These are phyloP conservation scores for Pampusana beccarii DNA, from an alignment of 2,113 vertebrate species.

Conservation along the genomic window DNA sequence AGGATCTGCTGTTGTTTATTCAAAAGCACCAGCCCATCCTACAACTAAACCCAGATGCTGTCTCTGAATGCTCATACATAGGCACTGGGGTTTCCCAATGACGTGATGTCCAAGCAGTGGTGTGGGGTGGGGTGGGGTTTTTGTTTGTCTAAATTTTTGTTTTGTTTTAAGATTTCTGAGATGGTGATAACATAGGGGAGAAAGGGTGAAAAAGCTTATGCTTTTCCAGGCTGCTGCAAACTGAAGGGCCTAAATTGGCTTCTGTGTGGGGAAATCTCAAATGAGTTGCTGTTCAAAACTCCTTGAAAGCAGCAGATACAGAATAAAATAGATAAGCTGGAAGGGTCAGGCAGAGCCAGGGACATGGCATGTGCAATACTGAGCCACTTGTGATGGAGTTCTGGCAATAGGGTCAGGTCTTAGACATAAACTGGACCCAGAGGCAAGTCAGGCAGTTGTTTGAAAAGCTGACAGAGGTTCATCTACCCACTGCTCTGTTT, in stretches of 20 bases:
- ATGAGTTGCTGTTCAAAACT: not conserved
- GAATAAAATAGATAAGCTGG: not conserved
- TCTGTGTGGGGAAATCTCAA: not conserved
- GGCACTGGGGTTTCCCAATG: not conserved
- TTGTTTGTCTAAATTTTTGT: not conserved
- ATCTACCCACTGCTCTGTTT: constrained; percentile 5
- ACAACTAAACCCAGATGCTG: not conserved
- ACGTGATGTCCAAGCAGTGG: accelerated
- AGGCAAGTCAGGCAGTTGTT: not conserved
- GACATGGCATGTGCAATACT: not conserved
- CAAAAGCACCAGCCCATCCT: not conserved
- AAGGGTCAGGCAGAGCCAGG: not conserved
- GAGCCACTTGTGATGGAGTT: not conserved
- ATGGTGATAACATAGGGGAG: not conserved
- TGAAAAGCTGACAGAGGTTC: not conserved
- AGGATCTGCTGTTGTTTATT: not conserved
- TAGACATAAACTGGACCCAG: not conserved
- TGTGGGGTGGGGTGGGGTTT: not conserved
- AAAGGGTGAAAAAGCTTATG: no score
- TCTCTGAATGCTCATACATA: not conserved
- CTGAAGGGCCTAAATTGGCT: no score
- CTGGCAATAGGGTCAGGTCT: not conserved
- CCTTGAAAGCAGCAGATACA: not conserved
- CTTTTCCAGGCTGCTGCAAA: no score
- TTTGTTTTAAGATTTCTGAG: not conserved